Base-by-base conservation (phyloP, 2,888 invertebrate genomes). In the Watsonalla cultraria region DNA sequence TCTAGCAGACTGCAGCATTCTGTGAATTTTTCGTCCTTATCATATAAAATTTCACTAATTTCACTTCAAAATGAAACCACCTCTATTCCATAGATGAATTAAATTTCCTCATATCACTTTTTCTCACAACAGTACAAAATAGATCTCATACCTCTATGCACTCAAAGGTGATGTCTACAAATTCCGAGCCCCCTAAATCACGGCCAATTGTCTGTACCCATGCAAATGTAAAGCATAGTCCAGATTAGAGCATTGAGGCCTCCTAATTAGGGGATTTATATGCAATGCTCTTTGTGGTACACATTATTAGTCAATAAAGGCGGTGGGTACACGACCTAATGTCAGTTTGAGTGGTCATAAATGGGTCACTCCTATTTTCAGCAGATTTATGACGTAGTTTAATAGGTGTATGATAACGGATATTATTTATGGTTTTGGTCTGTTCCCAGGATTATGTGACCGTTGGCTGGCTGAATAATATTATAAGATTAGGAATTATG, bases 221-320 rank as follows among this genome's bases (percentile, higher is more conserved):
- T 88, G 85, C 84, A 82, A 86, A 86, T 82, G 66, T 78, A 70
- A 76, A 78, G 75, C 73, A 82, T 80, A 83, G 82, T 77, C 65
- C 73, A 84, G 88, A 89, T 87, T 87, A 89, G 80, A 77, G 67
- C 76, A 66, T 68, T 88, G 84, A 90, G 89, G 89, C 59, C 73
- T 64, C 66, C 77, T 90, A 90, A 90, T 90, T 86, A 90, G 89
- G 83, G 85, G 88, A 90, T 90, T 90, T 90, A 86, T 88, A 90
- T 90, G 89, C 90, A 89, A 89, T 90, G 84, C 81, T 74, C 78
- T 86, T 78, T 90, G 89, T 80, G 87, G 86, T 82, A 73, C 79
- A 80, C 84, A 87, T 87, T 89, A 90, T 90, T 88, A 89, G 83
- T 68, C 77, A 72, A 80, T 86, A 86, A 83, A 70, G 79, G 75